Conservation (phyloP, 1,140 invertebrate species). For the Drosophila nikananu region DNA sequence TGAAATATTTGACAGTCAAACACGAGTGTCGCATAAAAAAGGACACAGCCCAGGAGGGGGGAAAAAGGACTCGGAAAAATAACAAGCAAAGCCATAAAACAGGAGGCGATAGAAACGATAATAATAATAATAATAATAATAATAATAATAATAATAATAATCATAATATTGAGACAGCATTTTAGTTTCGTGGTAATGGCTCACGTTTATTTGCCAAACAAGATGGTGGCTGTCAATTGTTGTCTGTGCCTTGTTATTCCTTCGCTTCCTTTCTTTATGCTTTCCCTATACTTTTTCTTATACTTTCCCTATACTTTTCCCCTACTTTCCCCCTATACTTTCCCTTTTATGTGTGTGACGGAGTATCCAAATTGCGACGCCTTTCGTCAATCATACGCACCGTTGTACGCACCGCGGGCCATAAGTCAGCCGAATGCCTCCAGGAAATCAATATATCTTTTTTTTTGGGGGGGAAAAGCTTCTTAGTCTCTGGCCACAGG, state of each 20-base stretch:
- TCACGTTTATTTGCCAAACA: slow-evolving; percentile 73
- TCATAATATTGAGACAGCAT: slow-evolving; percentile 72
- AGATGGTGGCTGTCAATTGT: slow-evolving; percentile 57
- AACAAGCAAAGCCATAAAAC: slow-evolving; percentile 27
- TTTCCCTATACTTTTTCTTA: neutral
- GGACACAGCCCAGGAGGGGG: neutral
- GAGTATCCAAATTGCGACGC: slow-evolving; percentile 42
- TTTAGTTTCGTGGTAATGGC: slow-evolving; percentile 76
- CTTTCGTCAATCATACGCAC: slow-evolving; percentile 54
- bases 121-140: slow-evolving; percentile 54
- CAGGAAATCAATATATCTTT: slow-evolving; percentile 37
- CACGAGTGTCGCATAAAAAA: slow-evolving; percentile 49
- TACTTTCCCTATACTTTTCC: neutral
- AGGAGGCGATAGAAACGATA: slow-evolving; percentile 34
- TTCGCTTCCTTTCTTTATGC: neutral
- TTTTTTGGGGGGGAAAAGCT: slow-evolving; percentile 7
- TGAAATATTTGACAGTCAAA: slow-evolving; percentile 78
- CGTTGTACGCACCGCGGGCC: slow-evolving; percentile 39
- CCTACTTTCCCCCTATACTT: neutral
- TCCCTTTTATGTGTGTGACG: neutral
- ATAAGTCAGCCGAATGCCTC: slow-evolving; percentile 32
- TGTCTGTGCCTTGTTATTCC: slow-evolving; percentile 31
- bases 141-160: slow-evolving; percentile 55
- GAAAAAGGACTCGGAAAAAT: slow-evolving; percentile 10
- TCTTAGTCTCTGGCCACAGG: slow-evolving; percentile 12